phyloP scores from a whole-genome alignment of 2,113 vertebrate genomes.

The Rana temporaria region DNA sequence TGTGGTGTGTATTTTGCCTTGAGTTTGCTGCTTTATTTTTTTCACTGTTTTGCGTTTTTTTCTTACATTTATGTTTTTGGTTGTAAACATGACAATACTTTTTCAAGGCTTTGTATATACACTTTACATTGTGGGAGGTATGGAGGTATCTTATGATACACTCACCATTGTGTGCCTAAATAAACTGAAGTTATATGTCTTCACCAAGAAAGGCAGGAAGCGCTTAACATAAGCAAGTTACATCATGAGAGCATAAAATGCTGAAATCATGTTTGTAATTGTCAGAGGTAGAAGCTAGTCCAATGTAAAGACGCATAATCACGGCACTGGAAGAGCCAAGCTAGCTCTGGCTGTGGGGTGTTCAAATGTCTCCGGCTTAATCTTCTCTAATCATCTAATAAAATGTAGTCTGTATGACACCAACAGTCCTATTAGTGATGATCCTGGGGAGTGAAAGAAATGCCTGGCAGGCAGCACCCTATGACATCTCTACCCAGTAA shows the following conservation, averaged over 20 bases:
- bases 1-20: no score
- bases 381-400: slow-evolving; percentile 2
- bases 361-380: slow-evolving; percentile 17
- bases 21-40: no score
- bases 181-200: no score
- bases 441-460: background rate
- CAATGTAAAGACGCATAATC: background rate
- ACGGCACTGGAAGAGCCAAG: background rate
- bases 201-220: no score
- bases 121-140: no score
- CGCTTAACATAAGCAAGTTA: background rate
- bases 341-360: background rate
- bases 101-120: no score
- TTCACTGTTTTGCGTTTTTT: no score
- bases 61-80: no score
- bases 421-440: background rate
- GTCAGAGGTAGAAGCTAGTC: background rate
- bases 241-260: background rate
- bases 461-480: slow-evolving; percentile 9
- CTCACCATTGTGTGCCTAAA: no score
- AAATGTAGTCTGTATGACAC: slow-evolving; percentile 25
- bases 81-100: no score
- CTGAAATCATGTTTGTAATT: background rate
- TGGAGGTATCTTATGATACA: no score
- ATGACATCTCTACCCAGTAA: background rate